phyloP scores from a whole-genome alignment of 1,140 invertebrate species.

The Archivesica marissinica region DNA sequence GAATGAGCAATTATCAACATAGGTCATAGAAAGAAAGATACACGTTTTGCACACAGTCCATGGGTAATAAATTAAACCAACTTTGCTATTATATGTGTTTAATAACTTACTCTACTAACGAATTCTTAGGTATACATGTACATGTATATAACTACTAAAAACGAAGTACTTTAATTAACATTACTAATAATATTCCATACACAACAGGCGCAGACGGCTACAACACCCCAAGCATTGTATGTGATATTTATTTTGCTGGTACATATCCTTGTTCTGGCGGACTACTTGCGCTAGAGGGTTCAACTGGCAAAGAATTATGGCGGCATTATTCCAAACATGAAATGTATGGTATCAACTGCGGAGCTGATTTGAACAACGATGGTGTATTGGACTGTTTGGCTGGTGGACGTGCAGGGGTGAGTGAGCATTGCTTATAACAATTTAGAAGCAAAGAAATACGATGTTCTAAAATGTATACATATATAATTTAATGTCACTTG shows the following conservation, averaged over 20 bases:
- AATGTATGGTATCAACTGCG: conserved; percentile 91
- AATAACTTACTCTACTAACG: too few relatives aligned
- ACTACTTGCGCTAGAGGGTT: conserved; percentile 90
- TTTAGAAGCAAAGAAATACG: too few relatives aligned
- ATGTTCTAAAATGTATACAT: background rate
- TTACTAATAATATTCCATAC: too few relatives aligned
- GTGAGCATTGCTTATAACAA: conserved; percentile 68
- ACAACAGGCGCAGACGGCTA: conserved; percentile 85
- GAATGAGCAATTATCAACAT: too few relatives aligned
- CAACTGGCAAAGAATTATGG: conserved; percentile 90
- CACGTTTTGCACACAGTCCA: too few relatives aligned
- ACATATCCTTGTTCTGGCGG: conserved; percentile 90
- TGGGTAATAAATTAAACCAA: too few relatives aligned
- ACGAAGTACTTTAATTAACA: too few relatives aligned
- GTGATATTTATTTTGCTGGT: conserved; percentile 88
- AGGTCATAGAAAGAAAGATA: too few relatives aligned
- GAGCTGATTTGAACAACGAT: conserved; percentile 89
- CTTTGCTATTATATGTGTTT: too few relatives aligned
- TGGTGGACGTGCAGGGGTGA: conserved; percentile 90
- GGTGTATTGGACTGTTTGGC: conserved; percentile 89
- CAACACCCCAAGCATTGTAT: conserved; percentile 85
- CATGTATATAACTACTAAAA: too few relatives aligned
- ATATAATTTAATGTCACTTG: background rate
- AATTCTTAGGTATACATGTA: too few relatives aligned
- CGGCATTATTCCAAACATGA: conserved; percentile 89